Base-by-base conservation (phyloP, 1,140 invertebrate genomes). In the Cecropterus lyciades region DNA sequence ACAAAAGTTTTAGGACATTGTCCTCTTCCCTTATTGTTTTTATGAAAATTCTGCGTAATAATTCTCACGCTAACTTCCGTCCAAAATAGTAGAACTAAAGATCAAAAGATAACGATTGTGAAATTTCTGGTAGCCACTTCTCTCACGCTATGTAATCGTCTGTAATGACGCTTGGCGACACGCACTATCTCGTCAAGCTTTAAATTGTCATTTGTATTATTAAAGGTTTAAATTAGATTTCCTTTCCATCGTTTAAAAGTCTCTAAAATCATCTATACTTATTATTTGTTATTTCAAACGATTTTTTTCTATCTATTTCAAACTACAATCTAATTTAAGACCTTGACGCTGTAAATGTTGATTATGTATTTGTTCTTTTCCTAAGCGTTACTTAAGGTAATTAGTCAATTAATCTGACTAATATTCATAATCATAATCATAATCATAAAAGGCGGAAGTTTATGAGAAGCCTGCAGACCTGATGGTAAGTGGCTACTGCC, bases 61-160 rank as follows among this genome's bases (percentile, higher is more conserved):
- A 51, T 42, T 51, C 59, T 63, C 59, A 51, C 59, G 59, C 30
- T 63, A 30, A 24, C 59, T 51, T 63, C 59, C 33, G 51, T 37
- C 49, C 20, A 10, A 63, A 33, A 15, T 62, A 62, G 46, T 27
- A 51, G 30, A 51, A 63, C 46, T 63, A 63, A 63, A 63, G 16
- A 63, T 42, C 59, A 49, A 62, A 30, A 51, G 49, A 46, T 20
- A 20, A 13, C 16, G 24, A 51, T 63, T 63, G 59, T 63, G 59
- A 63, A 63, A 63, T 63, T 63, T 55, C 51, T 40, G 59, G 59
- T 62, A 62, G 59, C 20, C 17, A 51, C 51, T 62, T 62, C 60
- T 70, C 76, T 82, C 77, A 84, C 77, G 72, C 62, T 69, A 73
- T 65, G 67, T 71, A 69, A 78, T 72, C 68, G 66, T 77, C 74